These are phyloP conservation scores for Yponomeuta plumbellus DNA, from an alignment of 2,888 invertebrate genomes.

Conservation along the genomic window DNA sequence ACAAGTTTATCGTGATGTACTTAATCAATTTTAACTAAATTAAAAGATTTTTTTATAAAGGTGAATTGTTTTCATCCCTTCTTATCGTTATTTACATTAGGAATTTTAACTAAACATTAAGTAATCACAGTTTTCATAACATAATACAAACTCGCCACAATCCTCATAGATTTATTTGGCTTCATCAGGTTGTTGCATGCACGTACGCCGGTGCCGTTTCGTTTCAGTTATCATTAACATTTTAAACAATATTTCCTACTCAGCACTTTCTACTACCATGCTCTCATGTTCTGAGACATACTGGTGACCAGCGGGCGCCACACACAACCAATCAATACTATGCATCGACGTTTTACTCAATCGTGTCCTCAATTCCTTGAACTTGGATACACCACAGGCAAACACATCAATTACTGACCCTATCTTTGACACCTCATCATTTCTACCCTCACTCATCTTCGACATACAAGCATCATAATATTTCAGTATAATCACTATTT, in stretches of 20 bases:
- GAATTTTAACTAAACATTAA: background rate
- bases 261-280: background rate
- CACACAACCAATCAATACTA: background rate
- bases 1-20: background rate
- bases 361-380: constrained; percentile 38
- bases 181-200: no score
- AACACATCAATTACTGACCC: constrained; percentile 52
- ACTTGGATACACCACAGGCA: constrained; percentile 37
- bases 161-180: no score
- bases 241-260: constrained; percentile 12
- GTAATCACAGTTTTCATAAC: background rate
- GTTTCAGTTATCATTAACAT: no score
- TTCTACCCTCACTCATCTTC: constrained; percentile 50
- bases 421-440: constrained; percentile 35
- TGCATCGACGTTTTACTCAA: constrained; percentile 30
- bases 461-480: constrained; percentile 51
- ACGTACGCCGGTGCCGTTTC: no score
- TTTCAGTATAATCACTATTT: constrained; percentile 39
- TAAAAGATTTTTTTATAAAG: background rate
- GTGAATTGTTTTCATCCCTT: background rate
- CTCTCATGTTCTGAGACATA: background rate
- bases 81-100: background rate
- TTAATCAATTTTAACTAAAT: background rate
- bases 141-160: no score
- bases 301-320: background rate